Evolutionary conservation across 2,113 vertebrate genomes (phyloP).

Genomic region (Tiliqua scincoides): DNA sequence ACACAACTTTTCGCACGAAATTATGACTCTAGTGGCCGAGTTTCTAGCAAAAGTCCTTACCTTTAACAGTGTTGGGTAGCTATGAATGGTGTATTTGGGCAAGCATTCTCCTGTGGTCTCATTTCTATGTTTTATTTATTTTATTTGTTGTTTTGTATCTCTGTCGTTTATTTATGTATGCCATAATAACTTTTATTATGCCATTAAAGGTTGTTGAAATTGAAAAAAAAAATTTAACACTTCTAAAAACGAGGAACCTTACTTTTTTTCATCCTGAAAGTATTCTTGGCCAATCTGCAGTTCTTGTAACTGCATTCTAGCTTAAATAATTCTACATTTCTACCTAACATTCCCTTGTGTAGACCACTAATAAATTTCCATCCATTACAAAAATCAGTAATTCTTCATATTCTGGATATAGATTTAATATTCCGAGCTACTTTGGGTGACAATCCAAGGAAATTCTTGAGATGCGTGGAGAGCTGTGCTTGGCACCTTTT

Average conservation of each 20-base stretch:
- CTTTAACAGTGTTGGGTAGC: too few species aligned
- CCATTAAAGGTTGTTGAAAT: not conserved
- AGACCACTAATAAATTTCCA: not conserved
- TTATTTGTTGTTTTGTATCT: too few species aligned
- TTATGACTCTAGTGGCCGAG: too few species aligned
- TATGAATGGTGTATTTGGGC: too few species aligned
- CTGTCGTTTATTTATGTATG: too few species aligned
- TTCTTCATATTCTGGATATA: not conserved
- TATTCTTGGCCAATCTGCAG: not conserved
- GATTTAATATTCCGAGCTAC: not conserved
- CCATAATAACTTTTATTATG: too few species aligned
- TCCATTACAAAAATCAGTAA: not conserved
- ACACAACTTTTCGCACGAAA: too few species aligned
- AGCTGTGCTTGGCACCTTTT: not conserved
- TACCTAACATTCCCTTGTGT: too few species aligned
- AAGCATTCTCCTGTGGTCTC: too few species aligned
- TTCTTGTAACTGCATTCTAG: not conserved
- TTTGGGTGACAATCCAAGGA: not conserved
- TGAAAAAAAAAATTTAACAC: not conserved
- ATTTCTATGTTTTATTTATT: too few species aligned
- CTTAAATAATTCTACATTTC: not conserved
- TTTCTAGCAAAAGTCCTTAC: too few species aligned
- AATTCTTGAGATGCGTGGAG: not conserved
- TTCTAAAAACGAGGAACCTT: not conserved
- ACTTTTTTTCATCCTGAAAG: not conserved